Percentiles rank a stretch among this genome's conserved stretches.
phyloP scores from a whole-genome alignment of 2,113 vertebrate genomes.

The Toxotes jaculatrix region DNA sequence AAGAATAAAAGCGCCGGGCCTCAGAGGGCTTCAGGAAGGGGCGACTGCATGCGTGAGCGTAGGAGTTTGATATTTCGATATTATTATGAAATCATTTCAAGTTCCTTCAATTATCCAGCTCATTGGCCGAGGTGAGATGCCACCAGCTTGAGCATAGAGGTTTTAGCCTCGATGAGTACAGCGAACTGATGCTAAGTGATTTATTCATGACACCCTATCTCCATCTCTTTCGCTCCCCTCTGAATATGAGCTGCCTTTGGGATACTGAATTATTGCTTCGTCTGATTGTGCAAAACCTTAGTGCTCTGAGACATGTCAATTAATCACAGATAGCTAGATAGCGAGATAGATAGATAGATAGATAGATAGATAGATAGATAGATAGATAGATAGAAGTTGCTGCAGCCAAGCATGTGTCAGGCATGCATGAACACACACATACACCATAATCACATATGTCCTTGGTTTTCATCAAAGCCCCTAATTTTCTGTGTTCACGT shows the following conservation, averaged over 20 bases:
- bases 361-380: slow-evolving; percentile 13
- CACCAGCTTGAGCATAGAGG: slow-evolving; percentile 42
- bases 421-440: slow-evolving; percentile 53
- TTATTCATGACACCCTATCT: slow-evolving; percentile 59
- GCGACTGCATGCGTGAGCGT: slow-evolving; percentile 3
- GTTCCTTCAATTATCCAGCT: slow-evolving; percentile 55
- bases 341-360: slow-evolving; percentile 34
- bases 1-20: slow-evolving; percentile 25
- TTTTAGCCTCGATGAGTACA: slow-evolving; percentile 34
- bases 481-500: slow-evolving; percentile 72
- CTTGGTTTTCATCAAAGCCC: slow-evolving; percentile 75
- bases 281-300: slow-evolving; percentile 17
- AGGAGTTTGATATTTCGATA: slow-evolving; percentile 47
- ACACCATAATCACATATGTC: slow-evolving; percentile 75
- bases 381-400: slow-evolving; percentile 12
- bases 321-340: slow-evolving; percentile 1
- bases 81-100: slow-evolving; percentile 50
- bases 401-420: slow-evolving; percentile 45
- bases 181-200: slow-evolving; percentile 49
- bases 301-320: slow-evolving; percentile 10
- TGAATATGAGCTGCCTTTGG: slow-evolving; percentile 35
- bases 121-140: slow-evolving; percentile 59
- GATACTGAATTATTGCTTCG: slow-evolving; percentile 34
- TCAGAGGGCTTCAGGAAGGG: slow-evolving; percentile 30
- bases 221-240: slow-evolving; percentile 35